phyloP scores from a whole-genome alignment of 2,888 invertebrate genomes.

The Acrobasis consociella region DNA sequence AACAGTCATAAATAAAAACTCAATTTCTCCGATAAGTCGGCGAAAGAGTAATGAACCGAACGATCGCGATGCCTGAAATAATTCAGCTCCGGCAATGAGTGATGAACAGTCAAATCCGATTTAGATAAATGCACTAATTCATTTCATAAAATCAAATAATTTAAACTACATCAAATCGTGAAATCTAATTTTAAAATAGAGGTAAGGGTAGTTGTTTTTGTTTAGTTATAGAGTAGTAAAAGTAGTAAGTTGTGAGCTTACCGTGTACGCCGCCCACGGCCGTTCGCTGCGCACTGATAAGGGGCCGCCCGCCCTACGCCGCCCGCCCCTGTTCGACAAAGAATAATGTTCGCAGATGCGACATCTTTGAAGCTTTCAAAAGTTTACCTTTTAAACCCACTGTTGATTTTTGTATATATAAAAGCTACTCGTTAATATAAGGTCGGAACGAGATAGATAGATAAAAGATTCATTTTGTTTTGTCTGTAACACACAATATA shows the following conservation, averaged over 20 bases:
- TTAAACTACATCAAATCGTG: neutral
- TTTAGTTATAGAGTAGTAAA: constrained; percentile 8
- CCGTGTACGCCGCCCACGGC: constrained; percentile 54
- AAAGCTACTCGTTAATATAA: no score
- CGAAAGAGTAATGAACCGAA: constrained; percentile 6
- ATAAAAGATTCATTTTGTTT: no score
- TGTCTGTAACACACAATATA: no score
- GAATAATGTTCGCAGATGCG: constrained; percentile 34
- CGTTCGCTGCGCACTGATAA: constrained; percentile 60
- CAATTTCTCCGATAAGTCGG: neutral
- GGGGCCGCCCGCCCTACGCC: constrained; percentile 33
- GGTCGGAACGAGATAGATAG: no score
- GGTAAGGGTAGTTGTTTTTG: neutral
- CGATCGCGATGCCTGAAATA: constrained; percentile 2
- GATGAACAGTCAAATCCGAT: constrained; percentile 17
- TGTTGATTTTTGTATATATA: no score
- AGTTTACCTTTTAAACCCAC: no score
- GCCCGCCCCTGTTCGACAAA: constrained; percentile 36
- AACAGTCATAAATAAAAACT: neutral
- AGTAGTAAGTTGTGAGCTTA: constrained; percentile 37
- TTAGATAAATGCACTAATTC: constrained; percentile 12
- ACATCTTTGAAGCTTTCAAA: neutral
- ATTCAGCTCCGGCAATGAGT: constrained; percentile 19
- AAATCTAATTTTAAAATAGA: neutral
- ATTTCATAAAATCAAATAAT: neutral